Evolutionary conservation across 2,113 vertebrate genomes (phyloP).

Genomic region (Benitochromis conjunctus): DNA sequence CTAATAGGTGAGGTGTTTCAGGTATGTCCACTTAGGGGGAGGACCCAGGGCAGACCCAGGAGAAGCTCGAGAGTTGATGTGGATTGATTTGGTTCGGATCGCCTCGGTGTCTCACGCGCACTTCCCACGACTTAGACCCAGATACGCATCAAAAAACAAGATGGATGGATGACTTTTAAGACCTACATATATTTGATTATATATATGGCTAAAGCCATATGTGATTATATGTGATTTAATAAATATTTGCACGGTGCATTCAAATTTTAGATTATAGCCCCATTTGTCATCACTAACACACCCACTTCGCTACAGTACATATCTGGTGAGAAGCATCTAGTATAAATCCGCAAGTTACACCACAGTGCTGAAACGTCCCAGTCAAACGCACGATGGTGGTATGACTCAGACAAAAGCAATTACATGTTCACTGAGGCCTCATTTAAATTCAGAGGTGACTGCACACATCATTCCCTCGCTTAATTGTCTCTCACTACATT

Average conservation of each 20-base stretch:
- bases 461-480: slow-evolving; percentile 29
- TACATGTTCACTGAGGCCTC: slow-evolving; percentile 57
- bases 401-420: slow-evolving; percentile 69
- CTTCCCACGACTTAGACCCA: rapidly evolving
- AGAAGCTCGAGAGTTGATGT: neutral
- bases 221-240: neutral
- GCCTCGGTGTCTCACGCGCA: neutral
- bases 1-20: neutral
- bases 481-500: slow-evolving; percentile 56
- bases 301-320: slow-evolving; percentile 48
- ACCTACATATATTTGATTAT: neutral
- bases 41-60: neutral
- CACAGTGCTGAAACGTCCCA: slow-evolving; percentile 48
- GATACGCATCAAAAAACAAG: neutral
- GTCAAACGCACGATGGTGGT: slow-evolving; percentile 50
- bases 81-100: neutral
- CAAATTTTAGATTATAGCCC: neutral
- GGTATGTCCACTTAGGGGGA: neutral
- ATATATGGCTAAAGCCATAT: no score
- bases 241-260: neutral
- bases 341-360: slow-evolving; percentile 56
- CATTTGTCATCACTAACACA: slow-evolving; percentile 8
- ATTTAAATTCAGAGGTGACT: slow-evolving; percentile 71
- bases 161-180: neutral
- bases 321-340: slow-evolving; percentile 29